Evolutionary conservation across 2,888 invertebrate genomes (phyloP), one percentile per base, ranked within the genome.

Genomic region (Chrysolina haemoptera): DNA sequence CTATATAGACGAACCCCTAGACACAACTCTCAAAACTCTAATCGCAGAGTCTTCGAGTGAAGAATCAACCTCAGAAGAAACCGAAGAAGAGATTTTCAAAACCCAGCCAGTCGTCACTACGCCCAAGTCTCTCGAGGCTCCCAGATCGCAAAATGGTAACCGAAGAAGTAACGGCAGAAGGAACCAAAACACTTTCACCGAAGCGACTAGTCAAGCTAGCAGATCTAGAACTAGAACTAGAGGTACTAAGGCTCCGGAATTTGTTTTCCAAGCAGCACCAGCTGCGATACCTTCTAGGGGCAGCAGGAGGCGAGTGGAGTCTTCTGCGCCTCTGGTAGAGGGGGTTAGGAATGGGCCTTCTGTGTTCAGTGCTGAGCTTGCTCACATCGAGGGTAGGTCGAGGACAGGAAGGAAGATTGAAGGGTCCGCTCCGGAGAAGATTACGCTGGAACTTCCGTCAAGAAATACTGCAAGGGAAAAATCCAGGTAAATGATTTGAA

Each of bases 181-280:
- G 5, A 69, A 40, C 62, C 69, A 22, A n/a, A 46, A 20, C 9
- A 20, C 27, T 14, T 59, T 59, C 43, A 20, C 62, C 43, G 79
- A 76, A 62, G 50, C 55, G n/a, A 22, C 76, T 8, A 73, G 78
- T 40, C 27, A 64, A 59, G 62, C 78, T n/a, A 27, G 77, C 53
- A 79, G 79, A 74, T 62, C 70, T 18, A 77, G 80, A 65, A 55
- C 75, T 22, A 81, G 81, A 74, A 73, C 76, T n/a, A 71, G 81
- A 70, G 69, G 78, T 16, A 75, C 65, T 9, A 68, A 41, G 22
- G 59, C 41, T 1, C 71, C 74, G 1, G 71, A 71, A 35, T 62
- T 18, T 43, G 43, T 53, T 40, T 55, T 74, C 10, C 55, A 64
- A 71, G 35, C 68, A 27, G 68, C 59, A 8, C 55, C 69, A 16